Percentiles rank a stretch among this genome's conserved stretches.
phyloP scores from a whole-genome alignment of 2,888 invertebrate genomes.

The Aproaerema taeniolella region DNA sequence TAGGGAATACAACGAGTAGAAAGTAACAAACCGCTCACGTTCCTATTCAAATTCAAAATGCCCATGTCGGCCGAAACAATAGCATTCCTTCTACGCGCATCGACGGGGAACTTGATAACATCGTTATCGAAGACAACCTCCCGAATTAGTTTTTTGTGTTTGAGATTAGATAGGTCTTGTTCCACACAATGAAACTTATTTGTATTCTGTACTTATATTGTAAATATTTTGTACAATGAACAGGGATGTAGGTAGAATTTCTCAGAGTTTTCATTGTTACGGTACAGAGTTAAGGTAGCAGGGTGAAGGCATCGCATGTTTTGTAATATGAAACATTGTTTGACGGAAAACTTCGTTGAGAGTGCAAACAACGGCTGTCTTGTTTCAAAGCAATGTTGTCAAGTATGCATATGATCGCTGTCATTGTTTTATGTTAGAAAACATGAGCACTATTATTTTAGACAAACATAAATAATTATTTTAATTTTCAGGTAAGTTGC shows the following conservation, averaged over 20 bases:
- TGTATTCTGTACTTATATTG: not conserved
- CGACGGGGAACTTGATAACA: constrained; percentile 31
- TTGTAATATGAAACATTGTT: constrained; percentile 53
- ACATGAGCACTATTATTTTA: not conserved
- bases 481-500: constrained; percentile 30
- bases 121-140: constrained; percentile 21
- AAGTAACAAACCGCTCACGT: constrained; percentile 34
- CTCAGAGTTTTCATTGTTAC: constrained; percentile 19
- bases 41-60: constrained; percentile 32
- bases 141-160: not conserved
- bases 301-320: constrained; percentile 32
- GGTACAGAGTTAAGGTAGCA: constrained; percentile 17
- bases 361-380: constrained; percentile 40
- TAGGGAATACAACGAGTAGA: constrained; percentile 53
- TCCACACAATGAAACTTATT: not conserved
- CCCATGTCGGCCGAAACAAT: constrained; percentile 45
- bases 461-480: constrained; percentile 14
- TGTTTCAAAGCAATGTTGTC: constrained; percentile 35
- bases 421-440: constrained; percentile 2
- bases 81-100: constrained; percentile 40
- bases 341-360: constrained; percentile 45
- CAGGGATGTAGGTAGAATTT: not conserved
- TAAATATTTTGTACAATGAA: not conserved
- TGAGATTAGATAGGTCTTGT: not conserved
- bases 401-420: constrained; percentile 4